Evolutionary conservation across 2,113 vertebrate genomes (phyloP).

Genomic region (Lagopus leucura): DNA sequence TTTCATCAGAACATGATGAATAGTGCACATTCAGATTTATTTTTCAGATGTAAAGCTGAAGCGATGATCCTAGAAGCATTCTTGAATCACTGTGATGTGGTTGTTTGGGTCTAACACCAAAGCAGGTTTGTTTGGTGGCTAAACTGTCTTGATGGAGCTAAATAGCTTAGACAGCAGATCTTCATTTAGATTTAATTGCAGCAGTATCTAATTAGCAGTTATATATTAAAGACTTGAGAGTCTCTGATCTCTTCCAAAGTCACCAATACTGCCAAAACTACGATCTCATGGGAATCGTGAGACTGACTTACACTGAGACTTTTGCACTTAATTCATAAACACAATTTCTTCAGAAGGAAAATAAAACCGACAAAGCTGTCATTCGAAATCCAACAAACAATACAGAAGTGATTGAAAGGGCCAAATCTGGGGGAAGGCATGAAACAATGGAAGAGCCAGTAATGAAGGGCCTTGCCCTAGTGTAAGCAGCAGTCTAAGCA

Average conservation of each 20-base stretch:
- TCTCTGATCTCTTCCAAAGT: background rate
- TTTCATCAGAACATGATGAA: background rate
- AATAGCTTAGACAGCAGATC: slow-evolving; percentile 32
- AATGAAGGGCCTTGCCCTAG: background rate
- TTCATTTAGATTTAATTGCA: slow-evolving; percentile 50
- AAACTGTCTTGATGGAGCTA: background rate
- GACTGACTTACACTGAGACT: background rate
- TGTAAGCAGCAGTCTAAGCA: background rate
- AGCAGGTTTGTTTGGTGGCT: background rate
- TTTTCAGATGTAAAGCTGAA: background rate
- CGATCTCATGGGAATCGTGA: background rate
- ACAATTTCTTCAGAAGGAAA: background rate
- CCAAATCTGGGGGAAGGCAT: background rate
- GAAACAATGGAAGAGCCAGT: background rate
- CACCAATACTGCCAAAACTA: slow-evolving; percentile 7
- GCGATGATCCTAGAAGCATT: background rate
- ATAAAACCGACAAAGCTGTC: background rate
- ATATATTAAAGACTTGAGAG: slow-evolving; percentile 12
- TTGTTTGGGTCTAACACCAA: background rate
- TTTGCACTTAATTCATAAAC: background rate
- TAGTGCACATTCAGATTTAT: background rate
- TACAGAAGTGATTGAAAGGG: background rate
- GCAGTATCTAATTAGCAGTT: slow-evolving; percentile 38
- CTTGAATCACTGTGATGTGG: background rate
- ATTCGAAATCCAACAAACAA: background rate